phyloP scores from a whole-genome alignment of 2,113 vertebrate genomes.

The Caretta caretta region DNA sequence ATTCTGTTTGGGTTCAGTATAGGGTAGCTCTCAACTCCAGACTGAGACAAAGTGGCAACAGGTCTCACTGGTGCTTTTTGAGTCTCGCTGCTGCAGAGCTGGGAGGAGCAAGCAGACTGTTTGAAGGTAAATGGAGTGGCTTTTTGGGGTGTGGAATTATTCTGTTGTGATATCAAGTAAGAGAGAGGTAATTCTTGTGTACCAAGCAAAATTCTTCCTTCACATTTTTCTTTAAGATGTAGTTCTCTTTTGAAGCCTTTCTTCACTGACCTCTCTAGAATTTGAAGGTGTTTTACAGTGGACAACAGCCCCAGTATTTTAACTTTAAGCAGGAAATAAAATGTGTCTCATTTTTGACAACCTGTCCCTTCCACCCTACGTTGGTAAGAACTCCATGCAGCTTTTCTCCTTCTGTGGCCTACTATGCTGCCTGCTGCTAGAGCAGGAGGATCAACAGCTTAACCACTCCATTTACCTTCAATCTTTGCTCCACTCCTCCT shows the following conservation, averaged over 20 bases:
- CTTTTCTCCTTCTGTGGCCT: not conserved
- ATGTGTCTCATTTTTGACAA: not conserved
- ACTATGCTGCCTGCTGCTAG: not conserved
- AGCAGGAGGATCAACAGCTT: not conserved
- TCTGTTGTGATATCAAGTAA: not conserved
- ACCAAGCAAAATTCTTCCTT: not conserved
- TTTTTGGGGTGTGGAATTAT: not conserved
- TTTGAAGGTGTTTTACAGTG: not conserved
- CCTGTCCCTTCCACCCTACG: not conserved
- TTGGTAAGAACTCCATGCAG: not conserved
- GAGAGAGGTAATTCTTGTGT: not conserved
- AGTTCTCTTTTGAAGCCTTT: not conserved
- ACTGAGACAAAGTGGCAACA: not conserved
- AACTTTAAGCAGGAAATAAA: not conserved
- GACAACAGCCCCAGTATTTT: not conserved
- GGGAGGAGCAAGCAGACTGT: not conserved
- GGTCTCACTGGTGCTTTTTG: not conserved
- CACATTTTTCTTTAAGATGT: not conserved
- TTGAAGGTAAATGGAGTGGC: not conserved
- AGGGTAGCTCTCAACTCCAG: not conserved
- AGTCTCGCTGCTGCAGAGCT: not conserved
- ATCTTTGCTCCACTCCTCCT: not conserved
- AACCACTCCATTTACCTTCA: not conserved
- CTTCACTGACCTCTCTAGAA: not conserved
- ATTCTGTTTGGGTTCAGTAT: not conserved